These are phyloP conservation scores for Dusona sp. DNA, from an alignment of 2,888 invertebrate genomes.

Conservation along the genomic window DNA sequence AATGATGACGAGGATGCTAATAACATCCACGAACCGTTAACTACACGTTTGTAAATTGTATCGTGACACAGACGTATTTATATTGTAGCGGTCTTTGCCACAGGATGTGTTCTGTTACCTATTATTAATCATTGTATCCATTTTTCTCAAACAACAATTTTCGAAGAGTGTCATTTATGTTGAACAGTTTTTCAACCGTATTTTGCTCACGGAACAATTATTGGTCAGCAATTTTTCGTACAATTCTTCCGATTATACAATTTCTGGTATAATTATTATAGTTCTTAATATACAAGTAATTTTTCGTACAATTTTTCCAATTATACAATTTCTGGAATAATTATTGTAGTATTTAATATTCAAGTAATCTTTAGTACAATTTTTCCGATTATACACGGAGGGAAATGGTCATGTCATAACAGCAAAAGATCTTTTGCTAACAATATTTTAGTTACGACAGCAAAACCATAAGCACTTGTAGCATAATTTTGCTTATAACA, in stretches of 20 bases:
- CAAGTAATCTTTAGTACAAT: not conserved
- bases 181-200: not conserved
- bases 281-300: not conserved
- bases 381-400: too few species aligned
- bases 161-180: not conserved
- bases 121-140: not conserved
- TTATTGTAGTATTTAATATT: not conserved
- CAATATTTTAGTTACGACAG: too few species aligned
- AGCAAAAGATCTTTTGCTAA: too few species aligned
- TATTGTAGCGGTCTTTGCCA: not conserved
- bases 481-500: too few species aligned
- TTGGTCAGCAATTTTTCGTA: too few species aligned
- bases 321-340: too few species aligned
- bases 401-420: too few species aligned
- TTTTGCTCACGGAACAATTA: too few species aligned
- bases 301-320: too few species aligned
- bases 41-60: not conserved
- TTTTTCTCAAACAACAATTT: not conserved
- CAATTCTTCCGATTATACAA: too few species aligned
- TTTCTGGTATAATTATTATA: not conserved
- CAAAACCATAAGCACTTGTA: too few species aligned
- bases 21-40: not conserved
- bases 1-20: not conserved
- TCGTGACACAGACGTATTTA: not conserved
- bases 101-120: not conserved